A percentile compares a stretch with the other conserved stretches of the same genome.
Evolutionary conservation across 1,140 invertebrate species (phyloP).

Genomic region (Drosophila erecta): DNA sequence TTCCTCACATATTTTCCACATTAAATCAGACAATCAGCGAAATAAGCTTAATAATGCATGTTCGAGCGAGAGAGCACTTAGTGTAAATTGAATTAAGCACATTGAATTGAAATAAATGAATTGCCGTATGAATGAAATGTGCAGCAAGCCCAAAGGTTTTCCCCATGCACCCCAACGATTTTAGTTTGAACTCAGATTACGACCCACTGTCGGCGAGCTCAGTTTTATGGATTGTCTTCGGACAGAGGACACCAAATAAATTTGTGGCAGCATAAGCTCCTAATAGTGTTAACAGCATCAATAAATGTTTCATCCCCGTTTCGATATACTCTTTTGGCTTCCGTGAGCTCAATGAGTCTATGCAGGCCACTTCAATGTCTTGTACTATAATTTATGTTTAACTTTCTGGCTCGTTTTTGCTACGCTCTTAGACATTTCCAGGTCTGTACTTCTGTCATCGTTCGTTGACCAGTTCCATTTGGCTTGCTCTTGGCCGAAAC

Average conservation of each 20-base stretch:
- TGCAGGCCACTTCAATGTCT: conserved; percentile 44
- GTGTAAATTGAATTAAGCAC: conserved; percentile 10
- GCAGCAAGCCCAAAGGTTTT: background rate
- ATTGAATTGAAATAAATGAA: conserved; percentile 23
- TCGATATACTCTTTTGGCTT: background rate
- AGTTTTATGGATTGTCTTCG: conserved; percentile 15
- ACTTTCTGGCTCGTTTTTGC: conserved; percentile 49
- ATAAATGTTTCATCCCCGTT: conserved; percentile 33
- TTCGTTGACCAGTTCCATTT: conserved; percentile 54
- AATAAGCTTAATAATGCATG: conserved; percentile 39
- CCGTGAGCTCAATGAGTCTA: conserved; percentile 2
- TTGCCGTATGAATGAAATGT: background rate
- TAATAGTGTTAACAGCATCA: conserved; percentile 43
- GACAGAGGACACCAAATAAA: conserved; percentile 16
- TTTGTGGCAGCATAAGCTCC: background rate
- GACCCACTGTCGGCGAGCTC: conserved; percentile 15
- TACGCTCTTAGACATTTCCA: background rate
- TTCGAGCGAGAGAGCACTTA: conserved; percentile 4
- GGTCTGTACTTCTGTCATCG: conserved; percentile 23
- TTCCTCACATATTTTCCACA: background rate
- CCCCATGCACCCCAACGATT: background rate
- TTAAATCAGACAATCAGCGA: conserved; percentile 31
- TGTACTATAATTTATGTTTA: conserved; percentile 76
- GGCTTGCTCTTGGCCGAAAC: conserved; percentile 56
- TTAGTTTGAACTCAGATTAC: background rate